These are phyloP conservation scores for Drosophila melanosoma DNA, from an alignment of 2,888 invertebrate species.

Conservation along the genomic window DNA sequence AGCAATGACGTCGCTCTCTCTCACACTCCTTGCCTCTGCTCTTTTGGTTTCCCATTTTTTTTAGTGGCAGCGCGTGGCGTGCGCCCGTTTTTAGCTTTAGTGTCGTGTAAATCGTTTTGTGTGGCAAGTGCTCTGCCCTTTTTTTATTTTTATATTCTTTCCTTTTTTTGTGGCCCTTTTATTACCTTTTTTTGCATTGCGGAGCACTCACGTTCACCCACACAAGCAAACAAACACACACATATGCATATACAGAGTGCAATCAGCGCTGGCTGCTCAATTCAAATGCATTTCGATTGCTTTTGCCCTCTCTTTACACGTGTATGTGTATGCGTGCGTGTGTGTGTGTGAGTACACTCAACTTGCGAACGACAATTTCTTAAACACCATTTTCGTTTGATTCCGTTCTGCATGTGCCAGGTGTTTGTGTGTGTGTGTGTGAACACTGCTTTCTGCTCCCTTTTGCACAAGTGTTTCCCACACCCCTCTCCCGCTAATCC, in stretches of 20 bases:
- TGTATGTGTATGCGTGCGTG: not conserved
- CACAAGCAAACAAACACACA: conserved; percentile 12
- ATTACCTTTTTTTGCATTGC: conserved; percentile 50
- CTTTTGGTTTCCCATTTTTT: conserved; percentile 11
- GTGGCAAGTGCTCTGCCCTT: conserved; percentile 69
- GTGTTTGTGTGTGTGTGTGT: conserved; percentile 34
- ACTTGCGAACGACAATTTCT: conserved; percentile 58
- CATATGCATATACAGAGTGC: conserved; percentile 20
- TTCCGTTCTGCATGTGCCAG: conserved; percentile 49
- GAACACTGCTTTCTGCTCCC: conserved; percentile 28
- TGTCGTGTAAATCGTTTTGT: conserved; percentile 78
- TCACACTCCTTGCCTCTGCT: conserved; percentile 22
- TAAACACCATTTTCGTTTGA: conserved; percentile 67
- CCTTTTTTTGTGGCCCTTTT: conserved; percentile 44
- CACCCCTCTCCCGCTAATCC: not conserved
- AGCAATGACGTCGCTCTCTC: conserved; percentile 53
- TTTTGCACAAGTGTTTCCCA: conserved; percentile 42
- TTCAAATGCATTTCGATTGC: conserved; percentile 79
- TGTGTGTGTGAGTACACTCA: conserved; percentile 68
- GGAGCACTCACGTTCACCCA: conserved; percentile 40
- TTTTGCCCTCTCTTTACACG: conserved; percentile 35
- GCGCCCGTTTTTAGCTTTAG: conserved; percentile 66
- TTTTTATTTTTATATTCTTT: conserved; percentile 23
- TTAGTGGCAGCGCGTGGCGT: conserved; percentile 45
- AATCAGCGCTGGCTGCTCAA: conserved; percentile 62